These are phyloP conservation scores for Diplosoma virens DNA, from an alignment of 23 tunicate genomes.

Conservation along the genomic window DNA sequence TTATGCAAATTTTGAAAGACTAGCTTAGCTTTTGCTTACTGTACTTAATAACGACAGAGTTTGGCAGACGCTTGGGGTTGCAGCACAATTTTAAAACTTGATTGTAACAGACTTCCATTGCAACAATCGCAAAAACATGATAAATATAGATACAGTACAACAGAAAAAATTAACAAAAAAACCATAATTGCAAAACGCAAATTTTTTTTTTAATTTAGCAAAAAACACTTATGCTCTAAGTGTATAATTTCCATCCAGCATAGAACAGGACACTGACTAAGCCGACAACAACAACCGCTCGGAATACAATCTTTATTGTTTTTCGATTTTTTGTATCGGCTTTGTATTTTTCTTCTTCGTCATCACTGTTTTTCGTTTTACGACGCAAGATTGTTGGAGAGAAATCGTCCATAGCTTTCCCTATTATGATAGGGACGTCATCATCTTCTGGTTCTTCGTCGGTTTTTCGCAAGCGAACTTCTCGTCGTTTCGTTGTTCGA, in stretches of 20 bases:
- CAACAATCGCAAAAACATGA: neutral
- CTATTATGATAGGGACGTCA: conserved; percentile 7
- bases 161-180: neutral
- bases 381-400: conserved; percentile 7
- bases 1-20: too few relatives aligned
- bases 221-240: too few relatives aligned
- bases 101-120: too few relatives aligned
- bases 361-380: neutral
- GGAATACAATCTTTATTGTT: neutral
- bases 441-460: conserved; percentile 45
- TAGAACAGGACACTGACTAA: neutral
- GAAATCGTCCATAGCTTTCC: conserved; percentile 6
- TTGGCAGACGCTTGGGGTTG: too few relatives aligned
- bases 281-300: conserved; percentile 3
- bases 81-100: too few relatives aligned
- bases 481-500: neutral
- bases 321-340: neutral
- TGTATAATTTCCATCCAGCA: conserved; percentile 15
- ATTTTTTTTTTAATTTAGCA: neutral
- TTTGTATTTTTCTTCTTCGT: neutral
- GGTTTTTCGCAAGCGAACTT: neutral
- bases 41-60: too few relatives aligned
- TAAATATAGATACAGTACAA: neutral
- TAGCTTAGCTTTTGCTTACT: too few relatives aligned
- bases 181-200: neutral